These are phyloP conservation scores for Diarsia brunnea DNA, from an alignment of 2,888 invertebrate species.

Conservation along the genomic window DNA sequence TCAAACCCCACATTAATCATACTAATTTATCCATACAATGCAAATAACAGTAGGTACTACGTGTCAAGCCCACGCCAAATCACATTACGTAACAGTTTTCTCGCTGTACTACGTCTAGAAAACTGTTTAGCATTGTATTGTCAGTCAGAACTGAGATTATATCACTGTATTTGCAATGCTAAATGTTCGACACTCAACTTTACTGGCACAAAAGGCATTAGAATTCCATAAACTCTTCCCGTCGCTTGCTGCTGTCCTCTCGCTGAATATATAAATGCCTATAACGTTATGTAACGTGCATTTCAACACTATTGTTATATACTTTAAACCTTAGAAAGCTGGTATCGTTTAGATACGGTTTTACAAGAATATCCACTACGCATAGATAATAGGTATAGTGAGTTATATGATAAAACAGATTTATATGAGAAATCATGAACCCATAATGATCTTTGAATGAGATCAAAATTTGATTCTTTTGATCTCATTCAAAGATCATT, in stretches of 20 bases:
- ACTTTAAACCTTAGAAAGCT: conserved; percentile 54
- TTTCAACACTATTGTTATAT: conserved; percentile 59
- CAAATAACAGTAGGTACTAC: conserved; percentile 38
- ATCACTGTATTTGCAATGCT: conserved; percentile 76
- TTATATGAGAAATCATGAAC: too few species aligned
- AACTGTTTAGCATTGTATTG: conserved; percentile 66
- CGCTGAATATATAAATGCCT: conserved; percentile 76
- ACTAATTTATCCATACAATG: conserved; percentile 34
- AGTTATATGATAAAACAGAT: neutral
- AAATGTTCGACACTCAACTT: conserved; percentile 71
- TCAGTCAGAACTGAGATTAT: conserved; percentile 69
- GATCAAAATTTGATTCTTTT: too few species aligned
- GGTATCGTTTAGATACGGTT: conserved; percentile 38
- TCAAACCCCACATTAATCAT: conserved; percentile 24
- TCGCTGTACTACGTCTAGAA: conserved; percentile 63
- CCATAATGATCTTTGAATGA: too few species aligned
- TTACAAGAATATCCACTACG: conserved; percentile 20
- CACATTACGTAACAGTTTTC: conserved; percentile 60
- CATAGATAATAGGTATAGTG: neutral
- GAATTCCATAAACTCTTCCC: conserved; percentile 80
- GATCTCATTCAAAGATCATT: too few species aligned
- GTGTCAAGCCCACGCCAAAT: conserved; percentile 47
- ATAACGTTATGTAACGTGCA: conserved; percentile 71
- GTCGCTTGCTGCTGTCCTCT: conserved; percentile 71
- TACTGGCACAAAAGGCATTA: conserved; percentile 73